Evolutionary conservation across 2,888 invertebrate species (phyloP), one percentile per base, ranked within the genome.

Genomic region (Linnaemya tessellans): DNA sequence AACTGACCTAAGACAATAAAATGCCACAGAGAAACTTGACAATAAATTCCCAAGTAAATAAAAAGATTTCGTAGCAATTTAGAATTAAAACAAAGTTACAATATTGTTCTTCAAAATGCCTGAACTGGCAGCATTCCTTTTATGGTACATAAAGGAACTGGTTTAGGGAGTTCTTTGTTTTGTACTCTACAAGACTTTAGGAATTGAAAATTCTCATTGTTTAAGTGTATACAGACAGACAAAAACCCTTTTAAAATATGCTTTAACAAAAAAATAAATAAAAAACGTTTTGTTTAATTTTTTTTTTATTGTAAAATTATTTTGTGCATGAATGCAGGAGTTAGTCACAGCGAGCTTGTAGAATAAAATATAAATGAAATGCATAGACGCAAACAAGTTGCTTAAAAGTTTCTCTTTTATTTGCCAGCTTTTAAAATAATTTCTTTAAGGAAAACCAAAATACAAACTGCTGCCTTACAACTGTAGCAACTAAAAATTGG

Each of bases 391-490:
- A 74, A 74, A 79, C 70, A 70, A 68, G 74, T 81, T 81, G 74
- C 68, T 56, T 64, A 56, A 77, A 77, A 56, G 78, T 78, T 78
- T 71, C 71, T 73, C 64, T 83, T 68, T 74, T 75, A 51, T 51
- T 68, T 64, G 46, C 62, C 62, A 73, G 79, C n/a, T 65, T 68
- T 62, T 30, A 70, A 73, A n/a, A 51, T 20, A 46, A 65, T 46
- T 65, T 68, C 15, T 43, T 41, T 68, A 68, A 58, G 0, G n/a
- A 22, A 70, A 70, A 62, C 49, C 18, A 62, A 62, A 51, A 51
- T 38, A 25, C 5, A 77, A 68, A 41, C 49, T 49, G 38, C 62
- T 18, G 64, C 64, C 51, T 65, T 62, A 38, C 38, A 62, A 51
- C 62, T 75, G 41, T 65, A 20, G 46, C 49, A 18, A 64, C 74